Conservation (phyloP, 1,140 invertebrate genomes). For the Varroa destructor region DNA sequence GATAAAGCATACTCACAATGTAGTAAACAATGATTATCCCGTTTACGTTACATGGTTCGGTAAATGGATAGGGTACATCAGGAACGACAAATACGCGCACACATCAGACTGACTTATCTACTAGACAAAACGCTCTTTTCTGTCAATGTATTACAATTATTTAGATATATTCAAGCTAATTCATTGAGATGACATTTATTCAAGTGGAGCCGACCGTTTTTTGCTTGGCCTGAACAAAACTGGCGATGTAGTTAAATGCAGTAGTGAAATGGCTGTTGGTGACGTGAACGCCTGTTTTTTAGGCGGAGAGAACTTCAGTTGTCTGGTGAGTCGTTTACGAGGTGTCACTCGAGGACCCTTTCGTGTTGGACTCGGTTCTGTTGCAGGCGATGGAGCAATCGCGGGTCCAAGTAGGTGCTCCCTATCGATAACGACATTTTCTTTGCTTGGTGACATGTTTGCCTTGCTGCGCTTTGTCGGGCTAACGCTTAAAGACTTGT, state of each 20-base stretch:
- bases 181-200: not conserved
- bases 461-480: too few relatives aligned
- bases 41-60: too few relatives aligned
- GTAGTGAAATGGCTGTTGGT: conserved; percentile 13
- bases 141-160: not conserved
- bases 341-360: not conserved
- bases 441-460: too few relatives aligned
- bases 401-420: too few relatives aligned
- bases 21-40: too few relatives aligned
- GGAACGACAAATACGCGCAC: too few relatives aligned
- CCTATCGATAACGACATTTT: too few relatives aligned
- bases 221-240: not conserved
- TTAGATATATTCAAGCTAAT: not conserved
- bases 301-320: conserved; percentile 5
- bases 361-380: not conserved
- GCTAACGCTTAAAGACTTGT: not conserved
- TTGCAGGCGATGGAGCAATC: not conserved
- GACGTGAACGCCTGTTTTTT: conserved; percentile 16
- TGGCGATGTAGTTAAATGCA: conserved; percentile 6
- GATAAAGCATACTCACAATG: too few relatives aligned
- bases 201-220: not conserved
- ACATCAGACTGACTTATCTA: too few relatives aligned
- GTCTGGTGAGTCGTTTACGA: not conserved
- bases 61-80: too few relatives aligned
- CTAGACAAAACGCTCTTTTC: too few relatives aligned